Base-by-base conservation (phyloP, 2,113 vertebrate genomes). In the Xiphorhynchus elegans region DNA sequence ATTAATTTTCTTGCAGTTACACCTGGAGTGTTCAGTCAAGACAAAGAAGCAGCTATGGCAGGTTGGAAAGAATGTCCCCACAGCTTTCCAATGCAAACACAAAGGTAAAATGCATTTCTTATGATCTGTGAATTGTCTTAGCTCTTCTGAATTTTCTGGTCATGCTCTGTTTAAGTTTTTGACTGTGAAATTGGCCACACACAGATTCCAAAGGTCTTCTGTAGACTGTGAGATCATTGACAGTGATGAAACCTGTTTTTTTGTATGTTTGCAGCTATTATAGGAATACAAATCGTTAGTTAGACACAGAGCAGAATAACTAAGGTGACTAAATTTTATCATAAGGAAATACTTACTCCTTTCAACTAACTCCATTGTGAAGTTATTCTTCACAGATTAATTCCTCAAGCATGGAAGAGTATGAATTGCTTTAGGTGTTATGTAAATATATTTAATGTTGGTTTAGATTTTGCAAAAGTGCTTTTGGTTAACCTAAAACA, bases 161-260 rank as follows among this genome's bases (percentile, higher is more conserved):
- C 24, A 12, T 0, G 1, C 5, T 31, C 24, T 44, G 7, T 42
- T 68, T 21, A 10, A 40, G 17, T 8, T 40, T 60, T 40, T 90
- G 15, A 26, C 9, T 2, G 0, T n/a, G 44, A n/a, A 50, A 20
- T 26, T 39, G 4, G 8, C 33, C 26, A 29, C 7, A 33, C 0
- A 1, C 5, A 24, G 16, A 52, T 46, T 49, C 66, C 11, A 40
- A 77, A 14, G 16, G 15, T 35, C 24, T 60, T 52, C 17, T 60
- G 28, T 8, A 77, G 37, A 7, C 13, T 33, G 7, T 17, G n/a
- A 90, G 37, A 23, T 31, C 24, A 6, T 7, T 60, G 20, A 29
- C 46, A 28, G 15, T 31, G 20, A 16, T 44, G 25, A 64, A 59
- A 47, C 2, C 3, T 33, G 0, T 0, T 1, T 42, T 42, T 81